These are phyloP conservation scores for Acanthaster planci DNA, from an alignment of 35 echinoderm and acorn worm genomes.

Conservation along the genomic window DNA sequence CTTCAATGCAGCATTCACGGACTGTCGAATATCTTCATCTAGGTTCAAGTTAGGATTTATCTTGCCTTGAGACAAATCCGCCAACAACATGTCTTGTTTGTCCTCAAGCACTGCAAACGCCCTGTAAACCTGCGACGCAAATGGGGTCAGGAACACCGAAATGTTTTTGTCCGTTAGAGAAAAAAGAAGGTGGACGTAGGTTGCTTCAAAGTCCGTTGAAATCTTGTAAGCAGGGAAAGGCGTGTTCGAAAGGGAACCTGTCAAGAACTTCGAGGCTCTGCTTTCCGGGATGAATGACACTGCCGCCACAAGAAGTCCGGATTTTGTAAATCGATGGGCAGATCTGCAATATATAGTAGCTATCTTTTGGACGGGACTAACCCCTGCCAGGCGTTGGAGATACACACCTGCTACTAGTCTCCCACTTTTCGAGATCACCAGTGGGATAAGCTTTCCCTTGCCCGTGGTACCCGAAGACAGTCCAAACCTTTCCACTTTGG, in stretches of 20 bases:
- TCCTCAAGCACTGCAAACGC: slow-evolving; percentile 35
- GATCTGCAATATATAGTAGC: neutral
- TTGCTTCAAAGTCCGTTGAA: slow-evolving; percentile 13
- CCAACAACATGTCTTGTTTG: slow-evolving; percentile 38
- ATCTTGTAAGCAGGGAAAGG: slow-evolving; percentile 28
- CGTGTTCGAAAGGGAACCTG: neutral
- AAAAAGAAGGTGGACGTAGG: slow-evolving; percentile 57
- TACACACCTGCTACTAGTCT: too few species aligned
- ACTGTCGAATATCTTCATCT: neutral
- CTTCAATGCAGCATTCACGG: slow-evolving; percentile 11
- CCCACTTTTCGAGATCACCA: neutral
- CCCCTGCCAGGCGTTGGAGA: too few species aligned
- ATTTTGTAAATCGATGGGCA: neutral
- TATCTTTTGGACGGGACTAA: neutral
- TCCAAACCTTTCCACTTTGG: slow-evolving; percentile 13
- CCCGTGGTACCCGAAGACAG: slow-evolving; percentile 72
- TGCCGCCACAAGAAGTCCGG: neutral
- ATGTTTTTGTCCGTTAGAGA: slow-evolving; percentile 45
- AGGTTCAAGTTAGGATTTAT: slow-evolving; percentile 19
- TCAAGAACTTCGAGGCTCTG: neutral
- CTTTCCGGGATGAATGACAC: neutral
- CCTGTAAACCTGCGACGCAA: slow-evolving; percentile 12
- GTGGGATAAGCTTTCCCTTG: slow-evolving; percentile 52
- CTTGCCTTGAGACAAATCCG: slow-evolving; percentile 32
- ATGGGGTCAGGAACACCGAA: neutral